Evolutionary conservation across 2,888 invertebrate genomes (phyloP).

Genomic region (Tetranychus piercei): DNA sequence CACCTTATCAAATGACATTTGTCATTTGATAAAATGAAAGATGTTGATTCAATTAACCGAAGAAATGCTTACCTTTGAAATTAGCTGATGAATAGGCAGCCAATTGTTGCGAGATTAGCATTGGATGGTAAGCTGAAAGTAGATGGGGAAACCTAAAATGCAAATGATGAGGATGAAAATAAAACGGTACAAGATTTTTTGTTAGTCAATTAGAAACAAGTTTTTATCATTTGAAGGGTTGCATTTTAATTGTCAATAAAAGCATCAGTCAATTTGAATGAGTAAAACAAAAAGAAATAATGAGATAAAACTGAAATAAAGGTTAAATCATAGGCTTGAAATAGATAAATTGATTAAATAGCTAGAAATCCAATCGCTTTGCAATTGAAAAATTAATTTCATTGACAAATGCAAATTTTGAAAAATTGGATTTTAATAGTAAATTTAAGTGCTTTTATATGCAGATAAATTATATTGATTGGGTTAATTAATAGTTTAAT

Average conservation of each 20-base stretch:
- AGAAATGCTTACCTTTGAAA: constrained; percentile 48
- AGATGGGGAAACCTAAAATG: constrained; percentile 11
- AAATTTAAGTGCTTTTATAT: no score
- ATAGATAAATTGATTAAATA: no score
- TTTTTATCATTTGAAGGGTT: neutral
- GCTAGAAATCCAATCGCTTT: no score
- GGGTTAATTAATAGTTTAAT: neutral
- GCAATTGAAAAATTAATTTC: no score
- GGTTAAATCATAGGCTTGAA: no score
- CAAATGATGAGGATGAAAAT: neutral
- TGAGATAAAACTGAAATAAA: no score
- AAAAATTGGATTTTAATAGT: no score
- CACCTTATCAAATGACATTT: neutral
- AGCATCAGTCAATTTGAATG: neutral
- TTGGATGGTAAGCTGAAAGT: constrained; percentile 17
- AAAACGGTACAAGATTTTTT: neutral
- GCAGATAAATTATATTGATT: no score
- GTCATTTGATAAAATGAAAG: neutral
- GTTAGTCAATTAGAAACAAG: constrained; percentile 23
- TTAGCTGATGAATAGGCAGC: constrained; percentile 57
- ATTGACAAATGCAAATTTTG: no score
- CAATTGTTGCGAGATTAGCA: constrained; percentile 25
- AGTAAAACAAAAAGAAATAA: no score
- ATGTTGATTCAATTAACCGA: neutral
- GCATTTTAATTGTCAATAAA: neutral